Conservation (phyloP, 2,888 invertebrate genomes). For the Oxycera nigricornis region DNA sequence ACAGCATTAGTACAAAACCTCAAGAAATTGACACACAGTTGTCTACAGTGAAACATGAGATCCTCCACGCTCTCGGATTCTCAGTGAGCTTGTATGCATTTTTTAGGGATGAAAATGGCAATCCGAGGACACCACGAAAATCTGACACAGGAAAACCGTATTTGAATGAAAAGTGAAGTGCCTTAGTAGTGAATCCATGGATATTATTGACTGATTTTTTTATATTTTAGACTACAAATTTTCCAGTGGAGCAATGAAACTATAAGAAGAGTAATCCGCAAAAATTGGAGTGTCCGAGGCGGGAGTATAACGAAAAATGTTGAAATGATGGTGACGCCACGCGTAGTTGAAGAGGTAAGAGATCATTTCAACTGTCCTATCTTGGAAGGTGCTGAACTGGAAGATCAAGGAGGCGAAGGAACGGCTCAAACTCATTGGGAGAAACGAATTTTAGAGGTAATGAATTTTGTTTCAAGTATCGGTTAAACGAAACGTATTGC, state of each 20-base stretch:
- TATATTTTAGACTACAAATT: constrained; percentile 75
- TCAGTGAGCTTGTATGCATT: constrained; percentile 97
- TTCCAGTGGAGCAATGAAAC: constrained; percentile 94
- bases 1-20: constrained; percentile 88
- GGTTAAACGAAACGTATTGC: too few relatives aligned
- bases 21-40: constrained; percentile 90
- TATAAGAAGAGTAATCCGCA: constrained; percentile 75
- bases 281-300: constrained; percentile 79
- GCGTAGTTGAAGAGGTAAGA: constrained; percentile 85
- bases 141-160: constrained; percentile 88
- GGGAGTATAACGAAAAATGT: constrained; percentile 78
- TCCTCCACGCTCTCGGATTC: constrained; percentile 96
- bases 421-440: constrained; percentile 99
- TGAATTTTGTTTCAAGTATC: too few relatives aligned
- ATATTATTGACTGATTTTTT: not conserved
- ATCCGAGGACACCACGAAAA: constrained; percentile 81
- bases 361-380: constrained; percentile 85
- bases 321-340: constrained; percentile 90
- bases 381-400: constrained; percentile 95
- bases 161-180: constrained; percentile 81
- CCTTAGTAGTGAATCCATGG: not conserved
- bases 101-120: constrained; percentile 83
- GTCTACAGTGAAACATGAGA: constrained; percentile 98
- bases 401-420: constrained; percentile 98
- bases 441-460: constrained; percentile 95